phyloP scores from a whole-genome alignment of 2,797 vertebrate species.

The Anisognathus igniventris region DNA sequence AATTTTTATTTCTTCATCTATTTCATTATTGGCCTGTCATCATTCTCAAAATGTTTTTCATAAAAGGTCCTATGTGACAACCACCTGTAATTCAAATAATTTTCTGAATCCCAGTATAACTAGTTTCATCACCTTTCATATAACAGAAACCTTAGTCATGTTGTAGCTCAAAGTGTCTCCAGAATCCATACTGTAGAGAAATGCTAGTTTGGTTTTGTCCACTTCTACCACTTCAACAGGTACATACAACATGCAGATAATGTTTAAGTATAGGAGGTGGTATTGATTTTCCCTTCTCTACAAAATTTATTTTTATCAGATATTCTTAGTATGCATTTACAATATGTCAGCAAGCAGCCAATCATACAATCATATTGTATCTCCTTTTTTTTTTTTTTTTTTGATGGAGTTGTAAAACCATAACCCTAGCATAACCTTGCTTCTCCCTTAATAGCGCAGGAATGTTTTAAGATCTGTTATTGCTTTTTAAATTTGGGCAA shows the following conservation, averaged over 20 bases:
- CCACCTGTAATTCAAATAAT: not conserved
- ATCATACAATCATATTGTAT: not conserved
- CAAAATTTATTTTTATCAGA: not conserved
- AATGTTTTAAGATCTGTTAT: not conserved
- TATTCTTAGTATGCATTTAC: not conserved
- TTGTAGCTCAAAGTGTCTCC: not conserved
- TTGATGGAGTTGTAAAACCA: not conserved
- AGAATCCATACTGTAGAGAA: not conserved
- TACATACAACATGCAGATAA: not conserved
- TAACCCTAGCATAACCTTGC: not conserved
- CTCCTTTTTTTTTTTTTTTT: not conserved
- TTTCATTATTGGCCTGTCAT: not conserved
- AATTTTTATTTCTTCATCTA: not conserved
- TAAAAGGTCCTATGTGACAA: not conserved
- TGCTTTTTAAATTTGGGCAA: not conserved
- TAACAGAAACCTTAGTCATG: not conserved
- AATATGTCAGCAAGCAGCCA: not conserved
- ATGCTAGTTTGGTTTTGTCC: not conserved
- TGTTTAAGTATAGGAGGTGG: not conserved
- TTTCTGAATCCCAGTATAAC: not conserved
- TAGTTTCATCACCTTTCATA: not conserved
- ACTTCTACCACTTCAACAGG: not conserved
- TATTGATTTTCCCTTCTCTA: not conserved
- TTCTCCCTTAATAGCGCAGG: not conserved
- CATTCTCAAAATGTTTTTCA: not conserved